phyloP scores from a whole-genome alignment of 2,888 invertebrate species.

The Dryobota labecula region DNA sequence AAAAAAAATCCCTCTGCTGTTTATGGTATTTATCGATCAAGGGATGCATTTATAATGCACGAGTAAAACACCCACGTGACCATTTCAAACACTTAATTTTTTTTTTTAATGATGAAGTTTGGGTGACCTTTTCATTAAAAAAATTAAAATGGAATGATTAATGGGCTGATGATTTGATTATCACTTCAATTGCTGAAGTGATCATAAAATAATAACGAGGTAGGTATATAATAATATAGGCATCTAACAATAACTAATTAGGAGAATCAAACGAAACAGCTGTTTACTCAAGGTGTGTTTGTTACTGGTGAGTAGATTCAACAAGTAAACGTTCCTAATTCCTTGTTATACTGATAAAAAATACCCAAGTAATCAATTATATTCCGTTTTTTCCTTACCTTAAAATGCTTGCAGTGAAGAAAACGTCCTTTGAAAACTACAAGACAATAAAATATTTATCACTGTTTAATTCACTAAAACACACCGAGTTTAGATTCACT shows the following conservation, averaged over 20 bases:
- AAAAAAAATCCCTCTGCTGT: too few species aligned
- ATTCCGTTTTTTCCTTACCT: constrained; percentile 65
- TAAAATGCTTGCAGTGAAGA: constrained; percentile 57
- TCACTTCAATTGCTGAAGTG: neutral
- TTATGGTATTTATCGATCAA: too few species aligned
- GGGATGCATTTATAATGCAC: too few species aligned
- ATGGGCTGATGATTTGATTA: neutral
- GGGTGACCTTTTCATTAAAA: too few species aligned
- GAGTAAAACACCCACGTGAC: too few species aligned
- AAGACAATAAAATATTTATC: constrained; percentile 58
- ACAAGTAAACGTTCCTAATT: constrained; percentile 27
- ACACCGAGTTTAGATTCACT: constrained; percentile 42
- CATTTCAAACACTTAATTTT: too few species aligned
- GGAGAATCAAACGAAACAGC: constrained; percentile 23
- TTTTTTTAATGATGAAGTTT: too few species aligned
- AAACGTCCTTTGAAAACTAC: constrained; percentile 59
- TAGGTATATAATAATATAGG: too few species aligned
- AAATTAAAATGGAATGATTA: too few species aligned
- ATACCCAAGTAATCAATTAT: neutral
- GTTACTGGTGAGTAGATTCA: neutral
- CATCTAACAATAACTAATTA: too few species aligned
- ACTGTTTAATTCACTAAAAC: constrained; percentile 61
- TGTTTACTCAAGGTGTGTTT: constrained; percentile 21
- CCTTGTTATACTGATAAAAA: constrained; percentile 42
- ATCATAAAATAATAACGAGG: neutral